Conservation (phyloP, 2,888 invertebrate species). For the Caenorhabditis imperialis region DNA sequence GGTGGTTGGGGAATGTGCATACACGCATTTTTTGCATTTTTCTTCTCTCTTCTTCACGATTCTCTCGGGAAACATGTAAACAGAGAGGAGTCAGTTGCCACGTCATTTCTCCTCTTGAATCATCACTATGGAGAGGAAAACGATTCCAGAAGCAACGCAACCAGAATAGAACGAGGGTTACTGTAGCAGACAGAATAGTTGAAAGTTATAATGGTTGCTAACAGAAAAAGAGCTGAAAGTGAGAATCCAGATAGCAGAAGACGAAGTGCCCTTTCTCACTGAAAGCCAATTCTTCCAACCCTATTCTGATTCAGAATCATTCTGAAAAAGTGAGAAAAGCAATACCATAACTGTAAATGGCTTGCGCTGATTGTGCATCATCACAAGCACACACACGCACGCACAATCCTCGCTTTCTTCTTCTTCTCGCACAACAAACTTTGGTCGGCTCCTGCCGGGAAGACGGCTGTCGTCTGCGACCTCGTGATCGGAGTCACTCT, state of each 20-base stretch:
- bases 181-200: too few species aligned
- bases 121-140: too few species aligned
- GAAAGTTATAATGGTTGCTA: too few species aligned
- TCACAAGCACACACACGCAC: constrained; percentile 32
- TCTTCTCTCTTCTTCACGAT: background rate
- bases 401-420: constrained; percentile 18
- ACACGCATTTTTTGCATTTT: constrained; percentile 24
- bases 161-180: too few species aligned
- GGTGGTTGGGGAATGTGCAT: constrained; percentile 20
- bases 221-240: too few species aligned
- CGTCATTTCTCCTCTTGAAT: background rate
- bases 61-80: background rate
- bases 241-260: too few species aligned
- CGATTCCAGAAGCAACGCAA: too few species aligned
- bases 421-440: constrained; percentile 35
- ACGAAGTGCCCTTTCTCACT: too few species aligned
- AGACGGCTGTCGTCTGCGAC: constrained; percentile 52
- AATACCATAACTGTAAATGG: too few species aligned
- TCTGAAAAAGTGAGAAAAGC: too few species aligned
- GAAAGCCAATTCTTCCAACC: too few species aligned
- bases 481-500: constrained; percentile 41
- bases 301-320: too few species aligned
- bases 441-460: constrained; percentile 34
- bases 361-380: constrained; percentile 3
- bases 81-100: background rate